These are phyloP conservation scores for Acanthurus lineatus DNA, from an alignment of 2,797 vertebrate genomes.

Conservation along the genomic window DNA sequence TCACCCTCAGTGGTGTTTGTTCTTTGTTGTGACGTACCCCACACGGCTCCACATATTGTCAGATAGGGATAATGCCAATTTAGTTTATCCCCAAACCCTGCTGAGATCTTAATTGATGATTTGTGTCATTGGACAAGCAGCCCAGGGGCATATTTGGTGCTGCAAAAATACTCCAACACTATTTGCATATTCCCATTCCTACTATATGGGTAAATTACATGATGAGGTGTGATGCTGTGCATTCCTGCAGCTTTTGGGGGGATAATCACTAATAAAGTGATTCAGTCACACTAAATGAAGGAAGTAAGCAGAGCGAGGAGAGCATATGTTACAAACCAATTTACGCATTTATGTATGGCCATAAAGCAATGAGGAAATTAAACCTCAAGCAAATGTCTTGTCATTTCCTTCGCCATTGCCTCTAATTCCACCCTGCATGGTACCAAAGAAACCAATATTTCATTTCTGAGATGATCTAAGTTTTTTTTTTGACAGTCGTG, in stretches of 20 bases:
- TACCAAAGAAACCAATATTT: slow-evolving; percentile 48
- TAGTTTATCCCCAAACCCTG: slow-evolving; percentile 85
- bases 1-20: slow-evolving; percentile 77
- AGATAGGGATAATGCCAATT: slow-evolving; percentile 84
- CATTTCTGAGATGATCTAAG: slow-evolving; percentile 20
- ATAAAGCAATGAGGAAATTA: slow-evolving; percentile 83
- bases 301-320: slow-evolving; percentile 80
- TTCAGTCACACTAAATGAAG: slow-evolving; percentile 82
- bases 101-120: slow-evolving; percentile 91
- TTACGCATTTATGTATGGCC: slow-evolving; percentile 77
- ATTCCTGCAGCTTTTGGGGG: slow-evolving; percentile 81
- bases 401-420: slow-evolving; percentile 70
- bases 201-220: slow-evolving; percentile 83
- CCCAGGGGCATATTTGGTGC: slow-evolving; percentile 83
- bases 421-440: slow-evolving; percentile 53
- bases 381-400: slow-evolving; percentile 73
- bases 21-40: slow-evolving; percentile 77
- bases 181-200: slow-evolving; percentile 87
- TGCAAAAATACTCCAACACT: slow-evolving; percentile 72
- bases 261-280: slow-evolving; percentile 86
- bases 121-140: slow-evolving; percentile 89
- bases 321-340: slow-evolving; percentile 84
- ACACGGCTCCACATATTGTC: slow-evolving; percentile 63
- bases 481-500: slow-evolving; percentile 2
- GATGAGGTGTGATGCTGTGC: slow-evolving; percentile 80